These are phyloP conservation scores for Chaenocephalus aceratus DNA, from an alignment of 2,113 vertebrate species.

Conservation along the genomic window DNA sequence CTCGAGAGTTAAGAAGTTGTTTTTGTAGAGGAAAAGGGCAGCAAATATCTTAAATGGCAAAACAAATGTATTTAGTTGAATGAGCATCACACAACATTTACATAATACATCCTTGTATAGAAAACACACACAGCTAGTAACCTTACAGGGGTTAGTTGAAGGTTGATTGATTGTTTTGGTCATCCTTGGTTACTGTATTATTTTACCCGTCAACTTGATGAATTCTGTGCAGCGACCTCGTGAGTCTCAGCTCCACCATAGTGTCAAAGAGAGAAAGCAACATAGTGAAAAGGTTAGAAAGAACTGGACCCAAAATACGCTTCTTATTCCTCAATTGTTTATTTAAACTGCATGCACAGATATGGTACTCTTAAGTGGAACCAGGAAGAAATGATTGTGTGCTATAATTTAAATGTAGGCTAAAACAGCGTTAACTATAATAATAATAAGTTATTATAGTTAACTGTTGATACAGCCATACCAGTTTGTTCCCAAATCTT, in stretches of 20 bases:
- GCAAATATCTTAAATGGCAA: background rate
- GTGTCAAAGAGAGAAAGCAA: slow-evolving; percentile 5
- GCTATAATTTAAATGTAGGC: background rate
- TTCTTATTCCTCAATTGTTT: background rate
- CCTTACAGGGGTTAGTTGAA: too few relatives aligned
- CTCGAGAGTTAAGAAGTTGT: background rate
- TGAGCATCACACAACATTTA: background rate
- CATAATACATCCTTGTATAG: background rate
- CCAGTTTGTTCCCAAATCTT: too few relatives aligned
- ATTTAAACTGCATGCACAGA: background rate
- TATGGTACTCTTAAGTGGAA: background rate
- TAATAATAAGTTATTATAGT: too few relatives aligned
- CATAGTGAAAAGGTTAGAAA: background rate
- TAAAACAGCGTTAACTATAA: background rate
- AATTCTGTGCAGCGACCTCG: background rate
- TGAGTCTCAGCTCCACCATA: background rate
- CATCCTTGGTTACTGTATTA: background rate
- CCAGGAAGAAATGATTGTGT: background rate
- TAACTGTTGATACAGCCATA: too few relatives aligned
- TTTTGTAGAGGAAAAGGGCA: background rate
- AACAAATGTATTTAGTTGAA: background rate
- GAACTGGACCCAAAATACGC: background rate
- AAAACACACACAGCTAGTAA: background rate
- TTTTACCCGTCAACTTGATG: background rate
- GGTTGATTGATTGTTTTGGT: background rate